A percentile compares a stretch with the other conserved stretches of the same genome.
Evolutionary conservation across 2,888 invertebrate genomes (phyloP).

Genomic region (Creontiades dilutus): DNA sequence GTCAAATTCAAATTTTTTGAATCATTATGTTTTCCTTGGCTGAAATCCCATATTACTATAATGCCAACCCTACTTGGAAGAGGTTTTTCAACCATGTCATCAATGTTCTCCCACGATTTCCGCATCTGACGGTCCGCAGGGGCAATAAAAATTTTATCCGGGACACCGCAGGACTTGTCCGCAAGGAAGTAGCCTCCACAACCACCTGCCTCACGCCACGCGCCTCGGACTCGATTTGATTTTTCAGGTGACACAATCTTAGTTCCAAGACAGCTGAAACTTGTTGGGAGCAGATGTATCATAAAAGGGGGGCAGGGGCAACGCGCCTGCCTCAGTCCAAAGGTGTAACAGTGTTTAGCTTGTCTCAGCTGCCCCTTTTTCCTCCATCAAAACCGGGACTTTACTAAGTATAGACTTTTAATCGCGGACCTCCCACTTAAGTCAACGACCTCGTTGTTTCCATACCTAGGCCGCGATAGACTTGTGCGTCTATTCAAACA

Average conservation of each 20-base stretch:
- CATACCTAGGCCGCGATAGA: not conserved
- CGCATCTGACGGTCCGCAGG: not conserved
- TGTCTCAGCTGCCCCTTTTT: constrained; percentile 31
- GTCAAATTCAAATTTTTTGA: no score
- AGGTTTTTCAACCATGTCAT: not conserved
- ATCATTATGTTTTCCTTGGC: no score
- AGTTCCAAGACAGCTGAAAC: constrained; percentile 8
- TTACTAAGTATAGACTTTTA: constrained; percentile 30
- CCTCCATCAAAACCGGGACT: constrained; percentile 26
- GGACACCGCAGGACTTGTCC: not conserved
- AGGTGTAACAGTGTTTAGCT: constrained; percentile 39
- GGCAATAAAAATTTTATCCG: constrained; percentile 25
- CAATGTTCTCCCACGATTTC: not conserved
- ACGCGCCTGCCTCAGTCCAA: not conserved
- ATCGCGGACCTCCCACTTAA: not conserved
- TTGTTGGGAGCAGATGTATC: not conserved
- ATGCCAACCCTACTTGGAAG: no score
- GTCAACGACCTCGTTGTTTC: constrained; percentile 31
- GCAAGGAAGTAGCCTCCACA: not conserved
- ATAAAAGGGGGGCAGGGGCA: constrained; percentile 1
- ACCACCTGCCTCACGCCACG: constrained; percentile 20
- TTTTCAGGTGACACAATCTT: constrained; percentile 39
- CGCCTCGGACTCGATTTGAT: constrained; percentile 42
- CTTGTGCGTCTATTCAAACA: no score
- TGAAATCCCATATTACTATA: no score